Percentiles rank a stretch among this genome's conserved stretches.
Evolutionary conservation across 2,888 invertebrate species (phyloP).

Genomic region (Limenitis camilla): DNA sequence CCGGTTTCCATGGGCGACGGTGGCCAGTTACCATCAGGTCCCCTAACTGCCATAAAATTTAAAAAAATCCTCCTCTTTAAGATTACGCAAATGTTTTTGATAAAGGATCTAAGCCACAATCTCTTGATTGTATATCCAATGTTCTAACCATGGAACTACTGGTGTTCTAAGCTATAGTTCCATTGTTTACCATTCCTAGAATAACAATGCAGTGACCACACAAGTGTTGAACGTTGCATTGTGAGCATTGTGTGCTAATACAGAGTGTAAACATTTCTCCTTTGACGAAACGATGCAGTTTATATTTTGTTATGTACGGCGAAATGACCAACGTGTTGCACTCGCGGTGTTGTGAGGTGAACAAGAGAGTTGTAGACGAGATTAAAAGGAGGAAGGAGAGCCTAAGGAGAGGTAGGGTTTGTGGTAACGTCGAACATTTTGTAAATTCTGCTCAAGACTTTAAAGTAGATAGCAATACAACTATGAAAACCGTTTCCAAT

Average conservation of each 20-base stretch:
- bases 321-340: conserved; percentile 33
- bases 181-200: conserved; percentile 28
- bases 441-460: background rate
- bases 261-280: conserved; percentile 25
- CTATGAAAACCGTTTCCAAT: too few species aligned
- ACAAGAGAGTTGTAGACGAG: conserved; percentile 40
- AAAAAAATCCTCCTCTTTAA: too few species aligned
- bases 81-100: too few species aligned
- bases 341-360: conserved; percentile 26
- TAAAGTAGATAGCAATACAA: too few species aligned
- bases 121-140: too few species aligned
- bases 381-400: conserved; percentile 41
- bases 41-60: too few species aligned
- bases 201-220: conserved; percentile 26
- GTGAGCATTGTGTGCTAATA: conserved; percentile 28
- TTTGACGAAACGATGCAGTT: background rate
- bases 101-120: too few species aligned
- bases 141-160: too few species aligned
- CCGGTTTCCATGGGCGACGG: too few species aligned
- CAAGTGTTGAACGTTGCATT: conserved; percentile 5
- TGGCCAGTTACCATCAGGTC: too few species aligned
- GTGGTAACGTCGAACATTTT: conserved; percentile 16
- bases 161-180: conserved; percentile 2
- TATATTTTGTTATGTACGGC: conserved; percentile 2
- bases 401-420: conserved; percentile 43